Percentiles rank a stretch among this genome's conserved stretches.
phyloP scores from a whole-genome alignment of 2,797 vertebrate species.

The Pseudochirops corinnae region DNA sequence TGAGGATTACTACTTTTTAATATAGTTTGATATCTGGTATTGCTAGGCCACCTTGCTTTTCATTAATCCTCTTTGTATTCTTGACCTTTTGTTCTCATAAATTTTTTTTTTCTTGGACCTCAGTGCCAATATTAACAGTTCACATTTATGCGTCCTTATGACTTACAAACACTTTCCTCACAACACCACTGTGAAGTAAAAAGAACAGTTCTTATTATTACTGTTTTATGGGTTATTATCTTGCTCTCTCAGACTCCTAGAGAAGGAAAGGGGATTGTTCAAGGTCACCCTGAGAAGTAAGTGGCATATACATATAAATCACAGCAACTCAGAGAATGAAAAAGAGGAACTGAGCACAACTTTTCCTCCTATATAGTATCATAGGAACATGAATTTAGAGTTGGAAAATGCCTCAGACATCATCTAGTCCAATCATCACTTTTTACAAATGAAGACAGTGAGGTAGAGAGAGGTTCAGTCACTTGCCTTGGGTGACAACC shows the following conservation, averaged over 20 bases:
- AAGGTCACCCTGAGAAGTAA: not conserved
- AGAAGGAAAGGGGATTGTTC: not conserved
- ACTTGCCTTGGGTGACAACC: not conserved
- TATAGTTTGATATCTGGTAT: no score
- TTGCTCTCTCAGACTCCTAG: not conserved
- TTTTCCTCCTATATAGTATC: not conserved
- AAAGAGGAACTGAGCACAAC: not conserved
- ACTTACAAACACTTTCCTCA: not conserved
- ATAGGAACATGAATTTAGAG: not conserved
- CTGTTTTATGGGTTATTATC: not conserved
- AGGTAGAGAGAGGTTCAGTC: not conserved
- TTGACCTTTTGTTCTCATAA: no score
- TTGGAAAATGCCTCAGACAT: not conserved
- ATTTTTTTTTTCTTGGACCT: not conserved
- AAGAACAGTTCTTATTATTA: not conserved
- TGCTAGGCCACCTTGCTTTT: no score
- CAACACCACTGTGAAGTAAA: not conserved
- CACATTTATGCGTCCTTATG: not conserved
- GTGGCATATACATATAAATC: not conserved
- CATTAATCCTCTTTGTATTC: no score
- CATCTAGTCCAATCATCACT: not conserved
- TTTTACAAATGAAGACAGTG: not conserved
- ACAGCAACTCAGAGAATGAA: not conserved
- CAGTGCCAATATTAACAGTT: not conserved
- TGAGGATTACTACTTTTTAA: no score